Base-by-base conservation (phyloP, 1,140 invertebrate species). In the Thaumetopoea pityocampa region DNA sequence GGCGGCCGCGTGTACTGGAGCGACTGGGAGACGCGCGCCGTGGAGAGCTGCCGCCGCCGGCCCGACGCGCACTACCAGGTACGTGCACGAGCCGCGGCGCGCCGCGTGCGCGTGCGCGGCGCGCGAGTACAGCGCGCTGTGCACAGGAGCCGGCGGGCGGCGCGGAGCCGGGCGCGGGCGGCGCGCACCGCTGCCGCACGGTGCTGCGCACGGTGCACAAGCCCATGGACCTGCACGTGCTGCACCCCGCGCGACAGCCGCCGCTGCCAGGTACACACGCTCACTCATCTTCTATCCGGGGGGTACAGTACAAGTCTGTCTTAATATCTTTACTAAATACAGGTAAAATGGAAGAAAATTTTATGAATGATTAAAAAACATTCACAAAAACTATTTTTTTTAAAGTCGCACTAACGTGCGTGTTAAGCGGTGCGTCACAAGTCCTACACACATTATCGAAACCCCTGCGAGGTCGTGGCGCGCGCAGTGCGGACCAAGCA, bases 21-120 rank as follows among this genome's bases (percentile, higher is more conserved):
- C 9, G 96, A 97, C 84, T 97, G 95, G 96, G 93, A 95, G 80
- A 92, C 92, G 12, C 95, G 94, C 76, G 89, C 91, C n/a, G 87
- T 97, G 6, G 94, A 95, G 79, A 88, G 91, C 54, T 95, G 94
- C 54, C 88, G 94, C 54, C 96, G 96, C 67, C 89, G 64, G 4
- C 74, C 68, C 9, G 48, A 56, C 43, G 34, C 35, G 10, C 52
- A 30, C 14, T 58, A 61, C 35, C 33, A 40, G 50, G 62, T 54
- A 4, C 7, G 14, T 26, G 4, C n/a, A 15, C 11, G 11, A 38
- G 27, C 33, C 46, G 4, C 56, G 51, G 40, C 35, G 29, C 23
- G 28, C 8, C 10, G 7, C 12, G 9, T 18, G 32, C 11, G 30
- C 89, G 58, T 87, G 16, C 16, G 29, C 29, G 41, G 14, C 70